These are phyloP conservation scores for Cataglyphis livida DNA, from an alignment of 2,888 invertebrate genomes.

Conservation along the genomic window DNA sequence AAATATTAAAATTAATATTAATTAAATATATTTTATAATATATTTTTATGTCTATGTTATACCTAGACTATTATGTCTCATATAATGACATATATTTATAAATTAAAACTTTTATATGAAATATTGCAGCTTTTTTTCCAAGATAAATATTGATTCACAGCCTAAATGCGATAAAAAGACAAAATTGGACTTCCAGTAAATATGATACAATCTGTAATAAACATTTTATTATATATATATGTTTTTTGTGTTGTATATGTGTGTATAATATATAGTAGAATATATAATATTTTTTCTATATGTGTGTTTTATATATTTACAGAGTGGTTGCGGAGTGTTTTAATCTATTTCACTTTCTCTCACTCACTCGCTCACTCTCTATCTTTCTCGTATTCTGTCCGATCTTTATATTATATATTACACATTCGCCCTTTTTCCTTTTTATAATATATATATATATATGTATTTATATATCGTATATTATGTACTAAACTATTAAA, in stretches of 20 bases:
- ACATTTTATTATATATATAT: constrained; percentile 71
- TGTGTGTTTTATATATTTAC: constrained; percentile 83
- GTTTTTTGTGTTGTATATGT: constrained; percentile 77
- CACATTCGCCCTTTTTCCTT: constrained; percentile 51
- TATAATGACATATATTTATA: no score
- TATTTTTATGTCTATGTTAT: no score
- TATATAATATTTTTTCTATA: constrained; percentile 79
- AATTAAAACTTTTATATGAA: no score
- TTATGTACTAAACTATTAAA: constrained; percentile 84
- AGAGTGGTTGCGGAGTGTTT: constrained; percentile 66
- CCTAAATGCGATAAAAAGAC: no score
- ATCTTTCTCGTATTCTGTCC: constrained; percentile 42
- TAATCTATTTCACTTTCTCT: constrained; percentile 61
- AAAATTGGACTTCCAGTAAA: no score
- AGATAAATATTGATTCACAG: no score
- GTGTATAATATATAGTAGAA: constrained; percentile 76
- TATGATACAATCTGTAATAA: no score
- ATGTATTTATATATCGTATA: constrained; percentile 70
- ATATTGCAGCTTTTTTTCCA: no score
- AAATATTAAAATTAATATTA: no score
- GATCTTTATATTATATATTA: constrained; percentile 49
- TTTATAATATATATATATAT: constrained; percentile 71
- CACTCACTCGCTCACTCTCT: constrained; percentile 57
- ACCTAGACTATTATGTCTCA: no score
- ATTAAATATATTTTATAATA: no score